Conservation (phyloP, 2,888 invertebrate genomes). For the Eupeodes latifasciatus region DNA sequence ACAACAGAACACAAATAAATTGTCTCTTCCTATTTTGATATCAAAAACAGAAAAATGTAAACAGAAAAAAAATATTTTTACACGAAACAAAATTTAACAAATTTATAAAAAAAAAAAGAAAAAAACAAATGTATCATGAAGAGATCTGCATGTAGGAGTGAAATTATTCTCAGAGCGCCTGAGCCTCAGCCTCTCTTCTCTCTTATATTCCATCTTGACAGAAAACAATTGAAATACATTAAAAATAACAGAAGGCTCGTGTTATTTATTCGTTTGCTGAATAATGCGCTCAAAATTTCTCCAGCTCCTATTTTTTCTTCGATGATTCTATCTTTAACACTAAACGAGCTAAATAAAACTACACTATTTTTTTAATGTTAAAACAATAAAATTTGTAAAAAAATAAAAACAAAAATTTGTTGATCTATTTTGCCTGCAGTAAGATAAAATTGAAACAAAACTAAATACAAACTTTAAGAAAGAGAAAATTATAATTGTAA, state of each 20-base stretch:
- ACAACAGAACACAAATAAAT: conserved; percentile 73
- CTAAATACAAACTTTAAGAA: conserved; percentile 25
- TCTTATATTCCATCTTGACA: conserved; percentile 10
- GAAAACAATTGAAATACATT: conserved; percentile 1
- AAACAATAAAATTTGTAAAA: not conserved
- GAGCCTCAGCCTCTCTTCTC: conserved; percentile 34
- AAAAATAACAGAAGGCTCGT: conserved; percentile 61
- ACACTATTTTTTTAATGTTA: conserved; percentile 52
- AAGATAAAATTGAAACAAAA: conserved; percentile 13
- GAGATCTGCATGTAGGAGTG: conserved; percentile 52
- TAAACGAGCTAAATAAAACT: not conserved
- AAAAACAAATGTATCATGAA: conserved; percentile 22
- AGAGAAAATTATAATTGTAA: not conserved
- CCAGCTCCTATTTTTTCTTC: conserved; percentile 9
- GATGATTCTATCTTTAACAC: not conserved
- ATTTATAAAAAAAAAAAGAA: conserved; percentile 30
- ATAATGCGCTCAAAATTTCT: conserved; percentile 58
- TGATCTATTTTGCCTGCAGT: conserved; percentile 42
- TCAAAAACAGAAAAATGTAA: conserved; percentile 66
- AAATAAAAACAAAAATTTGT: no score
- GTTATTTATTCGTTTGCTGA: conserved; percentile 47
- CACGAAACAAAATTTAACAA: conserved; percentile 49
- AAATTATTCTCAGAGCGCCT: conserved; percentile 51
- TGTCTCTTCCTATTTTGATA: conserved; percentile 78
- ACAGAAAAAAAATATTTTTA: conserved; percentile 71